phyloP scores from a whole-genome alignment of 2,797 vertebrate species.

The Alcedo atthis region DNA sequence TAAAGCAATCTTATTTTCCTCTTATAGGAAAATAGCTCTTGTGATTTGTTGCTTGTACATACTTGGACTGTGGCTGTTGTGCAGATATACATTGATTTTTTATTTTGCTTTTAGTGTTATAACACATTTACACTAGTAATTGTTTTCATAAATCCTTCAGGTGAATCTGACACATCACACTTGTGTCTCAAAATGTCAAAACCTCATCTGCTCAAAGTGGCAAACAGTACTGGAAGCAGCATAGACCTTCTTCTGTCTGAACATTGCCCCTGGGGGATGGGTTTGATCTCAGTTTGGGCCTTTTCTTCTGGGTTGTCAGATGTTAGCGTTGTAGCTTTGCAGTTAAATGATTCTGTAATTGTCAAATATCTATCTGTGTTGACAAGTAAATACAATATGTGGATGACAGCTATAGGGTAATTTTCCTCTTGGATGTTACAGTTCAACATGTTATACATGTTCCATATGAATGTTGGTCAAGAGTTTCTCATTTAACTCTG shows the following conservation, averaged over 20 bases:
- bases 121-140: neutral
- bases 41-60: neutral
- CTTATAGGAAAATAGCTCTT: neutral
- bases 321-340: neutral
- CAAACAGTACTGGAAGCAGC: neutral
- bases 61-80: neutral
- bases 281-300: neutral
- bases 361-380: neutral
- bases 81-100: neutral
- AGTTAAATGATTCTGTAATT: neutral
- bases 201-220: neutral
- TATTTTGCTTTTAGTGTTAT: neutral
- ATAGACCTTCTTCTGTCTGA: neutral
- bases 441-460: neutral
- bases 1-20: neutral
- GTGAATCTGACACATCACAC: neutral
- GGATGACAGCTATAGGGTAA: neutral
- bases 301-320: neutral
- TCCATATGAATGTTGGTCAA: neutral
- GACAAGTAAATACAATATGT: neutral
- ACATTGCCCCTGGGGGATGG: neutral
- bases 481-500: neutral
- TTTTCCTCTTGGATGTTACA: neutral
- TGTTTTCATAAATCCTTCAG: neutral
- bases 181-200: neutral